Evolutionary conservation across 2,113 vertebrate species (phyloP).

Genomic region (Gambusia holbrooki): DNA sequence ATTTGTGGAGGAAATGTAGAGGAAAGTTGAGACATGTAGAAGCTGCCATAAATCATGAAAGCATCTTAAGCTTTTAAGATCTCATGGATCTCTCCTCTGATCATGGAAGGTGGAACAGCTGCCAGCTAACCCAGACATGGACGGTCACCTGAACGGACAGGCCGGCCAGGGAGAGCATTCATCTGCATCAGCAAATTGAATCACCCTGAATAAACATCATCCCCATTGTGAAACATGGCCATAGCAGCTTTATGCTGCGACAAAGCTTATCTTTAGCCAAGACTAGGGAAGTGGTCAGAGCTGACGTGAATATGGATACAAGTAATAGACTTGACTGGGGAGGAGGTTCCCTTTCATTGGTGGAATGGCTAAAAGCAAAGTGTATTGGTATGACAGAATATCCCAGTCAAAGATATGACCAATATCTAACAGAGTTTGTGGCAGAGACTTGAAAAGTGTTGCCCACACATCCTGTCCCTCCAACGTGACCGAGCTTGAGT

Average conservation of each 20-base stretch:
- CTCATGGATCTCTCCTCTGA: background rate
- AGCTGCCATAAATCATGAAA: background rate
- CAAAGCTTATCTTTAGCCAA: too few relatives aligned
- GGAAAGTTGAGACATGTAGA: background rate
- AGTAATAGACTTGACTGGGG: background rate
- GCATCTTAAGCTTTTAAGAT: background rate
- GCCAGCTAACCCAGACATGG: background rate
- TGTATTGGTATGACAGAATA: too few relatives aligned
- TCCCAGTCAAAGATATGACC: too few relatives aligned
- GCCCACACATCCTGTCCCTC: too few relatives aligned
- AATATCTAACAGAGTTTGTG: too few relatives aligned
- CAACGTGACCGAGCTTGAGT: too few relatives aligned
- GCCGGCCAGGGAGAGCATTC: background rate
- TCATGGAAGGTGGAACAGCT: background rate
- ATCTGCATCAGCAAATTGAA: background rate
- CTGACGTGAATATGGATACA: background rate
- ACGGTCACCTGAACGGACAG: background rate
- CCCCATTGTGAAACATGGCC: too few relatives aligned
- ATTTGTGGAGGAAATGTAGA: background rate
- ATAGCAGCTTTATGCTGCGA: too few relatives aligned
- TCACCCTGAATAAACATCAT: background rate
- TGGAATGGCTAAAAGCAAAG: too few relatives aligned
- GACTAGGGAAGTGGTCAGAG: too few relatives aligned
- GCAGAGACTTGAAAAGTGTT: too few relatives aligned
- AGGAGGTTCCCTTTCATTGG: too few relatives aligned